These are phyloP conservation scores for Linnaemya tessellans DNA, from an alignment of 2,888 invertebrate species.

Conservation along the genomic window DNA sequence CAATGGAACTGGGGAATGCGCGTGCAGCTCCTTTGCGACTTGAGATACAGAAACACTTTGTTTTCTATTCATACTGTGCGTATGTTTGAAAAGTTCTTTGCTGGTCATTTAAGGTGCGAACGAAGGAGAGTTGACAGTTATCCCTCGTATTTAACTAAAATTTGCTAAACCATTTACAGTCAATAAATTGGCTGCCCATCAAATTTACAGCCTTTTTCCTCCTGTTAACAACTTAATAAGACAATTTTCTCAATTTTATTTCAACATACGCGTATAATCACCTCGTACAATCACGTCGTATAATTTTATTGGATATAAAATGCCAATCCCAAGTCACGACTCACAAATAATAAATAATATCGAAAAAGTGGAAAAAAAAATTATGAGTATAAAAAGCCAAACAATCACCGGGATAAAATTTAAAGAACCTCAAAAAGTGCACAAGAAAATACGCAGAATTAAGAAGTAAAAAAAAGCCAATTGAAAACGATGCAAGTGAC, in stretches of 20 bases:
- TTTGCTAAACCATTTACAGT: background rate
- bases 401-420: background rate
- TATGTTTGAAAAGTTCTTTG: background rate
- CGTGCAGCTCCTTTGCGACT: no score
- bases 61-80: no score
- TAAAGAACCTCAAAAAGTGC: background rate
- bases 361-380: background rate
- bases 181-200: slow-evolving; percentile 8
- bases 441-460: background rate
- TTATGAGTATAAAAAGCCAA: slow-evolving; percentile 27
- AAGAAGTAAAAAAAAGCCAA: background rate
- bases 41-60: no score
- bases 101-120: background rate
- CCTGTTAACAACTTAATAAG: slow-evolving; percentile 48
- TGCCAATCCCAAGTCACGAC: background rate
- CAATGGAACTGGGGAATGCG: no score
- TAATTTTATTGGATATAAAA: background rate
- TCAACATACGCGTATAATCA: slow-evolving; percentile 50
- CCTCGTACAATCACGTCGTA: slow-evolving; percentile 17
- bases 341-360: background rate
- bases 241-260: slow-evolving; percentile 34
- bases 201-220: slow-evolving; percentile 20
- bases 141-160: background rate
- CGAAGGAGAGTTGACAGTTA: background rate
- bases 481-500: slow-evolving; percentile 1